Base-by-base conservation (phyloP, 2,888 invertebrate species). In the Drosophila planitibia region DNA sequence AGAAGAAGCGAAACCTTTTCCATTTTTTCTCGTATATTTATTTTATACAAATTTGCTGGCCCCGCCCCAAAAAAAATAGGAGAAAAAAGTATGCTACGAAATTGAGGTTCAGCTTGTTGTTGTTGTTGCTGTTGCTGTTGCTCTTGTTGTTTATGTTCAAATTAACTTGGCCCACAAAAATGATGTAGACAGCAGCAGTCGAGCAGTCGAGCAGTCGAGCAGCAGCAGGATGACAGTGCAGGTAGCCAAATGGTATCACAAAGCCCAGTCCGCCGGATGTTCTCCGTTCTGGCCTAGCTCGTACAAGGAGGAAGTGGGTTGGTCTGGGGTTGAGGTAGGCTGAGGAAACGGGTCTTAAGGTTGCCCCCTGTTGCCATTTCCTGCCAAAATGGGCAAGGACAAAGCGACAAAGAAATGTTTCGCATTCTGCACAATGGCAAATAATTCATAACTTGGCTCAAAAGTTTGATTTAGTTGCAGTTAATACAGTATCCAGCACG, bases 381-480 rank as follows among this genome's bases (percentile, higher is more conserved):
- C 76, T 76, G 72, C 47, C 35, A 4, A 41, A 61, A 65, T 44
- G 53, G 55, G 22, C 74, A 64, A 75, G 67, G 66, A 70, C 78
- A 78, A 71, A 73, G 66, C 73, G 76, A 73, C 86, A 86, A 86
- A 82, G 86, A 82, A 86, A 84, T 80, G 86, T 83, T 82, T 84
- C 86, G 80, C 84, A 69, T 80, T 75, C 87, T 85, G 87, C 83
- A 85, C 89, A 89, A 85, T 83, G 84, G 72, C 86, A 89, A 89
- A 89, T 86, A 86, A 86, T 86, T 89, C 89, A 86, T 86, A 89
- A 82, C 89, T 89, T 81, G 84, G 86, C 82, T 89, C 82, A 74
- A 77, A 89, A 89, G 72, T 86, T 89, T 86, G 89, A 86, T 86
- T 89, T 89, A 86, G 89, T 84, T 89, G 85, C 85, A 89, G 89